Conservation (phyloP, 2,113 vertebrate species). For the Oophaga pumilio region DNA sequence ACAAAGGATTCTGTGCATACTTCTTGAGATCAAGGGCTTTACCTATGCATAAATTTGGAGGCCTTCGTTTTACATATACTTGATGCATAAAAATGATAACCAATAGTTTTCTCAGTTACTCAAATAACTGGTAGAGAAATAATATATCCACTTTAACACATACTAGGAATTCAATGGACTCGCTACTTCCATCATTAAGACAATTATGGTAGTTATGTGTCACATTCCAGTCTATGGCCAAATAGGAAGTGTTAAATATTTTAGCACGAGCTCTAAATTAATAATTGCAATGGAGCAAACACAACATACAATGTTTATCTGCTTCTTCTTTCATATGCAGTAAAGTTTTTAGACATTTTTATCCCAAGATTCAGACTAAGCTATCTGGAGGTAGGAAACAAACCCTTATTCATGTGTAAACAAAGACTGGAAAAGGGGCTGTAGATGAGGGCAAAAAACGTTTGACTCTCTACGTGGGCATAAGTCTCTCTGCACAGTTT, state of each 20-base stretch:
- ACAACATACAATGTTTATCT: not conserved
- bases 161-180: not conserved
- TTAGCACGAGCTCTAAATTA: not conserved
- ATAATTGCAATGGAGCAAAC: not conserved
- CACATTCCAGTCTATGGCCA: not conserved
- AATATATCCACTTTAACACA: not conserved
- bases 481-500: not conserved
- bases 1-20: not conserved
- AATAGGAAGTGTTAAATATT: not conserved
- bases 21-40: not conserved
- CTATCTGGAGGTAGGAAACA: not conserved
- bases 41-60: not conserved
- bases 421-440: slow-evolving; percentile 47
- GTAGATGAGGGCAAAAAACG: not conserved
- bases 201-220: not conserved
- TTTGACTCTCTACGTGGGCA: not conserved
- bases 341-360: slow-evolving; percentile 4
- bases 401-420: slow-evolving; percentile 31
- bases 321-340: not conserved
- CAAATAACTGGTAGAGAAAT: not conserved
- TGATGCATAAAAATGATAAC: not conserved
- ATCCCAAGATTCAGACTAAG: slow-evolving; percentile 33
- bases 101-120: not conserved
- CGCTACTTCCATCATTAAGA: not conserved
- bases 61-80: not conserved